Evolutionary conservation across 2,888 invertebrate species (phyloP), one percentile per base, ranked within the genome.

Genomic region (Dascillus cervinus): DNA sequence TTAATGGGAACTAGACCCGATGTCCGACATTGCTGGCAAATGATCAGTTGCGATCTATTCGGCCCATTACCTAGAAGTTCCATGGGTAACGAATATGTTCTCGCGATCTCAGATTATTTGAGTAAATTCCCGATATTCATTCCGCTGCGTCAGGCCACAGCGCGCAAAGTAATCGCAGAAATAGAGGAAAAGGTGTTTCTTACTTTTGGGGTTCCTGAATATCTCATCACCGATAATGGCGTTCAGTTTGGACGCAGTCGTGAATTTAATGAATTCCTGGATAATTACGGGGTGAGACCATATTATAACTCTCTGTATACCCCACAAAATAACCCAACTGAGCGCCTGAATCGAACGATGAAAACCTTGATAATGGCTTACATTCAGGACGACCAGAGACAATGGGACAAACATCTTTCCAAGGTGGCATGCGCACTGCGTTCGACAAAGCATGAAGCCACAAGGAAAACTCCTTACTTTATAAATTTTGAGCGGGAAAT

Each of bases 151-250:
- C 21, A 12, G 3, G 35, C 43, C 5, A 33, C 17, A 1, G 33
- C 38, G 2, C 20, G 13, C 8, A 20, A 11, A n/a, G 21, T 42
- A 2, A 13, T 10, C 6, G 20, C 32, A 15, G 10, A 26, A n/a
- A 13, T 45, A 6, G 34, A 43, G 11, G 32, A 45, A 21, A 3
- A 21, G 6, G 31, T 43, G 3, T 39, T 42, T 22, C 17, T 32
- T n/a, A 9, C 41, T 11, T 41, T 43, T 34, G 41, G 43, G 9
- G 22, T 32, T 14, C 43, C 43, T 3, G 21, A 30, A 13, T 30
- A 13, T 19, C 13, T 39, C 3, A 26, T 35, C 6, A 32, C 23
- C 12, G 39, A 46, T 22, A 46, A 44, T 26, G 39, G 38, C 3
- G 30, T 29, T n/a, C 37, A 44, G 11, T 44, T 40, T 23, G n/a